Evolutionary conservation across 2,797 vertebrate species (phyloP).

Genomic region (Onychomys torridus): DNA sequence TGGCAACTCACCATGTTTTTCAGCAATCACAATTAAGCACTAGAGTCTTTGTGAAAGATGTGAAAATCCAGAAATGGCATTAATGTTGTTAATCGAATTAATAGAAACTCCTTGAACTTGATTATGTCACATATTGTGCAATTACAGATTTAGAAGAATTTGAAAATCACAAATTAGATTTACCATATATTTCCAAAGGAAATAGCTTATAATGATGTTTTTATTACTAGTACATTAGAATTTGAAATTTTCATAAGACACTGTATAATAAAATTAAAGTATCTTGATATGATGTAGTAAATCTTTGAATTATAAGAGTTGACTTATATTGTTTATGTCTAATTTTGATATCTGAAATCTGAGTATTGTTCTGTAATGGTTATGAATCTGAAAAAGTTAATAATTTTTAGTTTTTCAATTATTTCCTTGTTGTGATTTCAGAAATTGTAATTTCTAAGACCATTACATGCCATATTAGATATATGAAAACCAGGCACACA

Average conservation of each 20-base stretch:
- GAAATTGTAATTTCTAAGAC: background rate
- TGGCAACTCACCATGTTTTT: background rate
- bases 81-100: background rate
- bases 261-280: background rate
- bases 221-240: background rate
- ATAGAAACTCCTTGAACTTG: background rate
- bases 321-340: background rate
- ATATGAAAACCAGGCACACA: background rate
- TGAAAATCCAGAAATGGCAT: background rate
- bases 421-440: background rate
- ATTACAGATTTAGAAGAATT: background rate
- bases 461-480: background rate
- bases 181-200: background rate
- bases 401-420: background rate
- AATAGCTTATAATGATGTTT: background rate
- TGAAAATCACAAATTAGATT: background rate
- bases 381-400: background rate
- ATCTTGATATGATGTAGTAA: background rate
- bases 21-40: background rate
- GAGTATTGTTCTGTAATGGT: background rate
- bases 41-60: background rate
- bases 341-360: background rate
- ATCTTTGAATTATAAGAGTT: background rate
- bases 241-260: background rate
- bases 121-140: background rate